Evolutionary conservation across 2,797 vertebrate species (phyloP).

Genomic region (Sternarchorhynchus goeldii): DNA sequence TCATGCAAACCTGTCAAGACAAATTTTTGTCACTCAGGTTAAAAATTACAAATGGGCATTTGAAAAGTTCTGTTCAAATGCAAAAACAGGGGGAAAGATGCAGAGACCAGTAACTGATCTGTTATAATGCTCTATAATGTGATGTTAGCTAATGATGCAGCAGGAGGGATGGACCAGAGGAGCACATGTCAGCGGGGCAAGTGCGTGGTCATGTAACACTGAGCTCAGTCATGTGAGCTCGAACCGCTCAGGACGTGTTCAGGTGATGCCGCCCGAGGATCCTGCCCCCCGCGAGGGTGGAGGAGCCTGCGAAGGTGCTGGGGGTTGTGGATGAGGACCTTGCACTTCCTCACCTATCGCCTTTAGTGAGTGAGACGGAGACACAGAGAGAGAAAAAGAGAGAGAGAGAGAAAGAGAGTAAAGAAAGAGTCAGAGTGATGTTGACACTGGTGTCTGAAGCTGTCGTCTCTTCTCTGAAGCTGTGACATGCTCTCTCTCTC

Average conservation of each 20-base stretch:
- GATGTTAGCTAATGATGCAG: background rate
- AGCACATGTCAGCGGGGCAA: background rate
- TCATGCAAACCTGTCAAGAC: background rate
- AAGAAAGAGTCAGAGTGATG: constrained; percentile 7
- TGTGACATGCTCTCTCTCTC: constrained; percentile 15
- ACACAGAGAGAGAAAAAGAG: background rate
- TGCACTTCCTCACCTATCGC: no score
- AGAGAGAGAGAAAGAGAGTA: background rate
- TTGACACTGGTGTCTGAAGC: constrained; percentile 21
- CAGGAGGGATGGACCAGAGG: background rate
- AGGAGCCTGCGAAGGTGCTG: background rate
- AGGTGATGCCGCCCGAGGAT: background rate
- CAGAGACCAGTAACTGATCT: background rate
- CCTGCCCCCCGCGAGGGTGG: no score
- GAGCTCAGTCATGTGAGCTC: background rate
- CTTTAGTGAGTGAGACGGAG: constrained; percentile 26
- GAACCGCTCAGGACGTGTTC: constrained; percentile 9
- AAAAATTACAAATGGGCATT: background rate
- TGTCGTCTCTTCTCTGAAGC: constrained; percentile 28
- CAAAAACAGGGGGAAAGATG: background rate
- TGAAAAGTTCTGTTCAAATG: constrained; percentile 3
- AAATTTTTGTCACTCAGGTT: background rate
- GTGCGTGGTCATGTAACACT: background rate
- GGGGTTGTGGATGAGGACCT: constrained; percentile 29
- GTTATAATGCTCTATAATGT: constrained; percentile 5